These are phyloP conservation scores for Brachymystax lenok DNA, from an alignment of 2,797 vertebrate genomes.

Conservation along the genomic window DNA sequence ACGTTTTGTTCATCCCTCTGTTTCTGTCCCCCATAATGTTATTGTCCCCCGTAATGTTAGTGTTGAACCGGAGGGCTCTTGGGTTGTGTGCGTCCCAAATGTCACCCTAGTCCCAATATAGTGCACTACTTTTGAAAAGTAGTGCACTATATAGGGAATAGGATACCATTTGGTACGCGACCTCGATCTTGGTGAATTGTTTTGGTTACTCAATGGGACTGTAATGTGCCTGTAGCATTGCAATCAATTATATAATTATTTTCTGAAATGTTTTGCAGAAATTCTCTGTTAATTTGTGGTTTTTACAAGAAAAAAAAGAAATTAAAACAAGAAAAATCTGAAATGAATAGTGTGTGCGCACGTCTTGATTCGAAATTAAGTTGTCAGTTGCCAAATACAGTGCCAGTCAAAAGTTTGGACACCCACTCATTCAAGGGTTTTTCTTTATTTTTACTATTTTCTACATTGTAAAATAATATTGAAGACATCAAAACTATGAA, in stretches of 20 bases:
- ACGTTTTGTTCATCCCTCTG: not conserved
- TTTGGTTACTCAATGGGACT: conserved; percentile 31
- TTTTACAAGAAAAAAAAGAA: conserved; percentile 46
- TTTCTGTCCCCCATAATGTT: not conserved
- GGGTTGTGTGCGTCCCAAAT: not conserved
- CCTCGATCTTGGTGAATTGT: conserved; percentile 29
- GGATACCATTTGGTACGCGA: not conserved
- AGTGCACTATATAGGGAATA: conserved; percentile 9
- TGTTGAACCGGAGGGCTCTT: not conserved
- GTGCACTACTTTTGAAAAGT: not conserved
- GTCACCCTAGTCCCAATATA: not conserved
- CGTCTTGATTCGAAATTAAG: not conserved
- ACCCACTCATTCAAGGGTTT: too few relatives aligned
- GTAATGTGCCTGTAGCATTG: conserved; percentile 41
- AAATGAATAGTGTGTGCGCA: not conserved
- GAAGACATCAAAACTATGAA: too few relatives aligned
- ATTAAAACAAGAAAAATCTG: conserved; percentile 28
- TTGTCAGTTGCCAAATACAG: not conserved
- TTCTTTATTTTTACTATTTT: too few relatives aligned
- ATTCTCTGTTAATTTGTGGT: conserved; percentile 9
- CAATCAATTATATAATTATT: conserved; percentile 31
- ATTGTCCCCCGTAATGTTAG: not conserved
- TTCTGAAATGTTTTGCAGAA: conserved; percentile 29
- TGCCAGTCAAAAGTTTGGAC: too few relatives aligned
- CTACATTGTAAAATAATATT: too few relatives aligned